Base-by-base conservation (phyloP, 1,140 invertebrate genomes). In the Paralvinella palmiformis region DNA sequence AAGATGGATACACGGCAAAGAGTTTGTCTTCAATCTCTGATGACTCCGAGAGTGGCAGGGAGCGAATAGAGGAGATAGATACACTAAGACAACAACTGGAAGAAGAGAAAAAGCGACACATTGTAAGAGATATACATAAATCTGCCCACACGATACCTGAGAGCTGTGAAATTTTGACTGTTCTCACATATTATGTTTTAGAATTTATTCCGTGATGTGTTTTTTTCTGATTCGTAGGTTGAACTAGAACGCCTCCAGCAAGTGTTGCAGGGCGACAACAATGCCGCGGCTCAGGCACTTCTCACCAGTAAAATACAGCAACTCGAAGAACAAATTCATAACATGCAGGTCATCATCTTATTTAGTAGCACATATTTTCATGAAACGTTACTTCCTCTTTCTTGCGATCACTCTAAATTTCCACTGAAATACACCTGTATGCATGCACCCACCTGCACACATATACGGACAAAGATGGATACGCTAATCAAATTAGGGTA, bases 271-370 rank as follows among this genome's bases (percentile, higher is more conserved):
- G 55, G 55, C 13, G 29, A 27, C 13, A 31, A 20, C 1, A 32
- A 57, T 13, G 55, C 29, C 33, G 20, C 55, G 13, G 29, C 55
- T 32, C 55, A 57, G 33, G 33, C 17, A 10, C 6, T 27, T 27
- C 33, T 32, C 55, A 57, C 29, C 29, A 57, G 55, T 33, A 57
- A 27, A 13, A 32, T 62, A 3, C 37, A 62, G 36, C 24, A 62
- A 31, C 44, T 62, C 20, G 41, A 62, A 35, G 41, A 62, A 1
- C 60, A 62, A 45, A 62, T 62, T 50, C 60, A 62, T 4, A 13
- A 31, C 22, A 50, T 62, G 60, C 37, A 62, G 60, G 60, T 50
- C 17, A 57, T n/a, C n/a, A n/a, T n/a, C n/a, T n/a, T n/a, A n/a
- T n/a, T n/a, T n/a, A n/a, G n/a, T n/a, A n/a, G n/a, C n/a, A n/a